phyloP scores from a whole-genome alignment of 2,797 vertebrate genomes.

The Petrocephalus sullivani region DNA sequence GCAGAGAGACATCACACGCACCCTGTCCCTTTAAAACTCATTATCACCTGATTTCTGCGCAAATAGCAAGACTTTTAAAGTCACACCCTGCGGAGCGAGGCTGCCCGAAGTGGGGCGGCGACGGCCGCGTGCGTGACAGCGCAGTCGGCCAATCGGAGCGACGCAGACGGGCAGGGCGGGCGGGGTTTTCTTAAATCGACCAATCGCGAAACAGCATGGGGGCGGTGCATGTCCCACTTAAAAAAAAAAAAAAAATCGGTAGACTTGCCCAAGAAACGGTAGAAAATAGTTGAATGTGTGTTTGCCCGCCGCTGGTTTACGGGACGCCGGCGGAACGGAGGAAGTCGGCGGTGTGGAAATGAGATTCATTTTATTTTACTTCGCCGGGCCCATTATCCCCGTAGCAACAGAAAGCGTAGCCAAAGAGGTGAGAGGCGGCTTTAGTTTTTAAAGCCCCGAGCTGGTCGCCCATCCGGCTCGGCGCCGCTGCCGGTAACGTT shows the following conservation, averaged over 20 bases:
- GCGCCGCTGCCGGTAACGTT: background rate
- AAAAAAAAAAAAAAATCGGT: slow-evolving; percentile 23
- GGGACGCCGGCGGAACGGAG: slow-evolving; percentile 30
- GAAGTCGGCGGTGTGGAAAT: slow-evolving; percentile 34
- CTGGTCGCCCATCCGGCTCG: background rate
- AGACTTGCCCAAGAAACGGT: slow-evolving; percentile 29
- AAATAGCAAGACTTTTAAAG: slow-evolving; percentile 33
- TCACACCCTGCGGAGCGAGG: slow-evolving; percentile 32
- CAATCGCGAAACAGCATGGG: slow-evolving; percentile 38
- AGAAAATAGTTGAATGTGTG: slow-evolving; percentile 32
- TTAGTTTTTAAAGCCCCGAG: background rate
- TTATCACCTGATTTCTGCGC: slow-evolving; percentile 38
- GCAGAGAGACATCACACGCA: background rate
- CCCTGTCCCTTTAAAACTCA: slow-evolving; percentile 17
- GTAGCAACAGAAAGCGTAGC: slow-evolving; percentile 32
- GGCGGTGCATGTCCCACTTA: slow-evolving; percentile 22
- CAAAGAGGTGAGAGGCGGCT: slow-evolving; percentile 41
- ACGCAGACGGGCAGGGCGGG: slow-evolving; percentile 1
- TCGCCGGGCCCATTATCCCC: slow-evolving; percentile 34
- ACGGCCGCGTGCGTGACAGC: slow-evolving; percentile 29
- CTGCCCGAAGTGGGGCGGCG: background rate
- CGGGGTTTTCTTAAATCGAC: slow-evolving; percentile 35
- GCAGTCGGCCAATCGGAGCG: slow-evolving; percentile 34
- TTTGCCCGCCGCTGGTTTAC: slow-evolving; percentile 22
- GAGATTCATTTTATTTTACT: slow-evolving; percentile 39